Percentiles rank a stretch among this genome's conserved stretches.
phyloP scores from a whole-genome alignment of 2,113 vertebrate genomes.

The Danionella cerebrum region DNA sequence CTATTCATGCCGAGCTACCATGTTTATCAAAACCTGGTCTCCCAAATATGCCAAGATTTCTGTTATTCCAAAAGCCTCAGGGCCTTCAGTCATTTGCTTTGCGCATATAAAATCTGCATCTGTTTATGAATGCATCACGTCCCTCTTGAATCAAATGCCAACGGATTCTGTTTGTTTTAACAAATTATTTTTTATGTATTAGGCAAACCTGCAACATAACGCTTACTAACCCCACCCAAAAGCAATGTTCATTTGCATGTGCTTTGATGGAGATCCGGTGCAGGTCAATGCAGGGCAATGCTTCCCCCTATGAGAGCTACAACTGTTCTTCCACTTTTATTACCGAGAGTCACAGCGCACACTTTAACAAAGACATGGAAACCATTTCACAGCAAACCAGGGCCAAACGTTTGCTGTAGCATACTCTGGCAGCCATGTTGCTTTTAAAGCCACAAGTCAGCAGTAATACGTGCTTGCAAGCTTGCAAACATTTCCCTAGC shows the following conservation, averaged over 20 bases:
- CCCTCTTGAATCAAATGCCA: constrained; percentile 37
- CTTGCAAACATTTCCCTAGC: background rate
- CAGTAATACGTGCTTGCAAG: background rate
- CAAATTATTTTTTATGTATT: constrained; percentile 10
- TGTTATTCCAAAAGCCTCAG: constrained; percentile 45
- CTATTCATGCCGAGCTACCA: constrained; percentile 21
- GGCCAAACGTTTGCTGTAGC: constrained; percentile 4
- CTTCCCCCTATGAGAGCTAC: constrained; percentile 48
- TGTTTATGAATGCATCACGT: constrained; percentile 49
- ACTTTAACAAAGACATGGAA: constrained; percentile 41
- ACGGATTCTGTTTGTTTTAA: constrained; percentile 9
- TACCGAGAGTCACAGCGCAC: constrained; percentile 40
- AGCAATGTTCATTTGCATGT: constrained; percentile 25
- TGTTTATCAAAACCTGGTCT: constrained; percentile 46
- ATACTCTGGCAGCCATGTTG: constrained; percentile 16
- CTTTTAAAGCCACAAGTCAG: background rate
- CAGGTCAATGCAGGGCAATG: constrained; percentile 57
- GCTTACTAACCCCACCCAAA: background rate
- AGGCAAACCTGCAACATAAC: constrained; percentile 16
- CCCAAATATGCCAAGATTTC: constrained; percentile 49
- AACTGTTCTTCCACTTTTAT: constrained; percentile 48
- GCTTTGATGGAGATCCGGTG: background rate
- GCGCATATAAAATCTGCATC: constrained; percentile 50
- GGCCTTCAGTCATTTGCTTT: constrained; percentile 49
- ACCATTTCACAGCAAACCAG: constrained; percentile 20